Percentiles rank a stretch among this genome's conserved stretches.
phyloP scores from a whole-genome alignment of 2,888 invertebrate genomes.

The Leptinotarsa haldemani region DNA sequence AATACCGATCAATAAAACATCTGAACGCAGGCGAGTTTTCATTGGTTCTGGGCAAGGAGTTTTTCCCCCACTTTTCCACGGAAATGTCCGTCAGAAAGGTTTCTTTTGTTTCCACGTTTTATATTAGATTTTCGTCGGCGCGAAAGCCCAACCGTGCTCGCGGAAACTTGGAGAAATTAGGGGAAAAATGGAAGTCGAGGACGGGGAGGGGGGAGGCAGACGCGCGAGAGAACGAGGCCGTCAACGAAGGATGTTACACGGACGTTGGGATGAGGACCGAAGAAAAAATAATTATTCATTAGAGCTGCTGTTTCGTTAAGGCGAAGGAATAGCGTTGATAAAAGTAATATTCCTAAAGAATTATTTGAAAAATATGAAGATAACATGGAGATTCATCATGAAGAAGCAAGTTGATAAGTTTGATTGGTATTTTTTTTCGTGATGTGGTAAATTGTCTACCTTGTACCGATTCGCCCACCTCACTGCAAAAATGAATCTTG shows the following conservation, averaged over 20 bases:
- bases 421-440: too few relatives aligned
- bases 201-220: constrained; percentile 33
- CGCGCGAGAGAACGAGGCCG: constrained; percentile 39
- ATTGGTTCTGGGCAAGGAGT: constrained; percentile 65
- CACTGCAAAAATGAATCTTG: too few relatives aligned
- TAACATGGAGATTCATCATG: too few relatives aligned
- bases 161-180: constrained; percentile 48
- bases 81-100: constrained; percentile 65
- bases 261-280: constrained; percentile 33
- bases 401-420: too few relatives aligned
- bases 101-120: constrained; percentile 65
- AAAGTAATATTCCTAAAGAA: too few relatives aligned
- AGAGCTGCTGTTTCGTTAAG: neutral
- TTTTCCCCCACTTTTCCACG: constrained; percentile 64
- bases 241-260: constrained; percentile 37
- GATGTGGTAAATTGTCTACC: too few relatives aligned
- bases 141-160: constrained; percentile 47
- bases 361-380: too few relatives aligned
- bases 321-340: neutral
- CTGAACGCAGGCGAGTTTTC: constrained; percentile 63
- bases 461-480: too few relatives aligned
- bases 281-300: constrained; percentile 23
- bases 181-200: constrained; percentile 45
- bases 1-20: constrained; percentile 66
- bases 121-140: constrained; percentile 61